Base-by-base conservation (phyloP, 2,113 vertebrate genomes). In the Pituophis catenifer region DNA sequence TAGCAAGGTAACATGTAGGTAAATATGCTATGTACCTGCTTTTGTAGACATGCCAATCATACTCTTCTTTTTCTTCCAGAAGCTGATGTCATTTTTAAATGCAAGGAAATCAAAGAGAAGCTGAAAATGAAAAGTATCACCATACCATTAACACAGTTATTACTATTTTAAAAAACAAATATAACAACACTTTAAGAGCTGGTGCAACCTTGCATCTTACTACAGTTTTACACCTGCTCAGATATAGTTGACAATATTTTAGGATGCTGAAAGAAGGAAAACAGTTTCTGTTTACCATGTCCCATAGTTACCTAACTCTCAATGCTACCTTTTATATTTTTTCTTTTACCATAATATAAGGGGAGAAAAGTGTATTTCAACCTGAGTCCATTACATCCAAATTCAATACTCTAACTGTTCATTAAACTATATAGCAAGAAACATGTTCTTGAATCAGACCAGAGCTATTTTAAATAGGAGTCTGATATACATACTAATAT, bases 81-180 rank as follows among this genome's bases (percentile, higher is more conserved):
- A 99, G 95, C 99, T 99, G 97, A 99, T 99, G 94, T 99, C 99
- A 7, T 99, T 99, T 97, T 99, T 99, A 96, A 99, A 99, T 0
- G 99, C 99, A 96, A 99, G 97, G 93, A 99, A 99, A 96, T 99
- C 99, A 96, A 99, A 99, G 6, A 99, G 98, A 91, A 99, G 99
- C 99, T 99, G 95, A 21, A 97, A 96, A 94, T 38, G 58, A 24
- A 54, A 94, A 65, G 24, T 65, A 58, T 2, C 48, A 65, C 24
- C 44, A 86, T 24, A 87, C 1, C 12, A 52, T 48, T 52, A 87
- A 87, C 21, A 48, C 15, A 5, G 24, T 50, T 86, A 24, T 29
- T 19, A 29, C 11, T 89, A 57, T 12, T 33, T 17, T 1, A 33
- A 70, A 65, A 7, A 1, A 23, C 9, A 19, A 93, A 89, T 15